Evolutionary conservation across 2,888 invertebrate species (phyloP).

Genomic region (Oligia latruncula): DNA sequence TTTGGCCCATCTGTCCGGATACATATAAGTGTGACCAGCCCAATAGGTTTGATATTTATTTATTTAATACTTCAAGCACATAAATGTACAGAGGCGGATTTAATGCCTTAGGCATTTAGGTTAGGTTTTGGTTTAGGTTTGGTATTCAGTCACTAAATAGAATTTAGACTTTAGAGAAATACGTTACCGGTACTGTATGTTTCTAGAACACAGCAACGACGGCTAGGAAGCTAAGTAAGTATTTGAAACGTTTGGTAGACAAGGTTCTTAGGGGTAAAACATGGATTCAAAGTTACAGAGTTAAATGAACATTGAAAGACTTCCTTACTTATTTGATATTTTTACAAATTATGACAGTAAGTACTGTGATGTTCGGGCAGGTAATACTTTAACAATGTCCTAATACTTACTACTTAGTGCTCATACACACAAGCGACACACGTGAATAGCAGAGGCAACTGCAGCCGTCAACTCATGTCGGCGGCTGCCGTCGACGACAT

Average conservation of each 20-base stretch:
- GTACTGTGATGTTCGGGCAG: too few relatives aligned
- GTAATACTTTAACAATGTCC: not conserved
- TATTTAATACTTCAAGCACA: too few relatives aligned
- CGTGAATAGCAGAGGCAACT: too few relatives aligned
- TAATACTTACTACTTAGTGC: too few relatives aligned
- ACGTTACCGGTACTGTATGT: not conserved
- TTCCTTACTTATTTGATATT: conserved; percentile 6
- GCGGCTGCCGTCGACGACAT: too few relatives aligned
- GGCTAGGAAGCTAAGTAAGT: not conserved
- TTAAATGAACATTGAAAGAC: not conserved
- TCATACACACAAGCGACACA: too few relatives aligned
- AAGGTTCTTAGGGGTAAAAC: not conserved
- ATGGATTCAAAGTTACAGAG: not conserved
- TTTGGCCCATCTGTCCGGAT: too few relatives aligned
- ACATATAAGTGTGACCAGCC: too few relatives aligned
- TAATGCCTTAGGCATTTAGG: too few relatives aligned
- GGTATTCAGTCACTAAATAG: not conserved
- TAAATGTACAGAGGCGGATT: too few relatives aligned
- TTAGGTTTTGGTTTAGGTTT: not conserved
- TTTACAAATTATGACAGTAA: not conserved
- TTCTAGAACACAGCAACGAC: conserved; percentile 6
- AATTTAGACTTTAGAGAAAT: not conserved
- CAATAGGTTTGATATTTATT: not conserved
- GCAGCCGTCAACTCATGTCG: too few relatives aligned
- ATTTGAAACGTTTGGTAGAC: not conserved